These are phyloP conservation scores for Andrena dorsata DNA, from an alignment of 2,888 invertebrate genomes.

Conservation along the genomic window DNA sequence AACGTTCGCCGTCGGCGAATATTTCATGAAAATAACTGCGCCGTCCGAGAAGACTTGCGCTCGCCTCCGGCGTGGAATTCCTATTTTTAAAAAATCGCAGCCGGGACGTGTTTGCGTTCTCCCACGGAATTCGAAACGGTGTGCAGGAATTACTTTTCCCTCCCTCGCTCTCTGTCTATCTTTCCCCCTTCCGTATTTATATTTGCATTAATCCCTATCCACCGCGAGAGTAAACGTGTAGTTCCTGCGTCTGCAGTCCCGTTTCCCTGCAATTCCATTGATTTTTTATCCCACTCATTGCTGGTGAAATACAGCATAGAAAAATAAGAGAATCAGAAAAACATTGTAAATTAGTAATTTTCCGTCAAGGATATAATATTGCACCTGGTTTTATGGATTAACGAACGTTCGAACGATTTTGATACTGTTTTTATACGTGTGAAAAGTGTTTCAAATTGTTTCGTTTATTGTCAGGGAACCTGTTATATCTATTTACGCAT, in stretches of 20 bases:
- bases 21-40: slow-evolving; percentile 36
- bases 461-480: slow-evolving; percentile 11
- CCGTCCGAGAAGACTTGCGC: slow-evolving; percentile 9
- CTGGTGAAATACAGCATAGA: neutral
- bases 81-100: slow-evolving; percentile 2
- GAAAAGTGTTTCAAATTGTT: neutral
- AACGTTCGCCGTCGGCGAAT: slow-evolving; percentile 23
- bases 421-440: neutral
- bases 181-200: neutral
- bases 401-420: neutral
- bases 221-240: neutral
- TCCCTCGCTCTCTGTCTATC: neutral
- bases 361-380: neutral
- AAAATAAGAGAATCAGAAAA: neutral
- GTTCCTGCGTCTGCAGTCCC: neutral
- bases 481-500: neutral
- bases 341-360: neutral
- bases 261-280: neutral
- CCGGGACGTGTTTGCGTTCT: neutral
- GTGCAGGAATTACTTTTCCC: neutral
- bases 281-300: neutral
- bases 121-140: neutral
- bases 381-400: neutral
- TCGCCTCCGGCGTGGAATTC: neutral
- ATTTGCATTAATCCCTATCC: neutral